These are phyloP conservation scores for Pheosia gnoma DNA, from an alignment of 2,888 invertebrate genomes.

Conservation along the genomic window DNA sequence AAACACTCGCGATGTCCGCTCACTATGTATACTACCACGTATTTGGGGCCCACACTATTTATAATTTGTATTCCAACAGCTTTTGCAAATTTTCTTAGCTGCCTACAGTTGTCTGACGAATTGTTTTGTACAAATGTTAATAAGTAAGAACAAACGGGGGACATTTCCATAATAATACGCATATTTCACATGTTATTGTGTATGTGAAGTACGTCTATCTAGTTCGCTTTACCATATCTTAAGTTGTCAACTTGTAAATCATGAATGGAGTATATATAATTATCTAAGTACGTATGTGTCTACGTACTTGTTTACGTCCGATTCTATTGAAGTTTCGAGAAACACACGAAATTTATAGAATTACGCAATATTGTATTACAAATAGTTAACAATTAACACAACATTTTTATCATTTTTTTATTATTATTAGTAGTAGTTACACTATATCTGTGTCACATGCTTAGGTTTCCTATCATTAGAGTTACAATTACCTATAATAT, in stretches of 20 bases:
- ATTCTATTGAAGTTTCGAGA: conserved; percentile 1
- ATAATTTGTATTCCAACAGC: conserved; percentile 55
- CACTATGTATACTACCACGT: conserved; percentile 22
- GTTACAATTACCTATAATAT: too few relatives aligned
- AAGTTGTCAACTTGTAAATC: neutral
- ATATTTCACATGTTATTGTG: conserved; percentile 18
- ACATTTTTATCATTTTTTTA: too few relatives aligned
- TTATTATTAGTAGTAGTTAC: too few relatives aligned
- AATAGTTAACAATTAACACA: too few relatives aligned
- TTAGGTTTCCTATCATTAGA: too few relatives aligned
- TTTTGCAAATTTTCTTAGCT: conserved; percentile 49
- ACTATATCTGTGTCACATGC: too few relatives aligned
- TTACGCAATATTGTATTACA: neutral
- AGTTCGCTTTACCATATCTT: conserved; percentile 1
- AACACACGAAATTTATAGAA: neutral
- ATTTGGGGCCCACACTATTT: conserved; percentile 44
- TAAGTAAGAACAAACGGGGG: conserved; percentile 33
- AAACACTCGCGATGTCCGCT: conserved; percentile 31
- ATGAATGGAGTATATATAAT: neutral
- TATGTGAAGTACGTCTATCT: conserved; percentile 12
- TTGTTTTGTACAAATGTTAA: conserved; percentile 54
- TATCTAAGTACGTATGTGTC: neutral
- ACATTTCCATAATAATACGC: conserved; percentile 52
- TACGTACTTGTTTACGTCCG: neutral
- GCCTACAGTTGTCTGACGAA: conserved; percentile 33